Base-by-base conservation (phyloP, 2,888 invertebrate species). In the Noctua comes region DNA sequence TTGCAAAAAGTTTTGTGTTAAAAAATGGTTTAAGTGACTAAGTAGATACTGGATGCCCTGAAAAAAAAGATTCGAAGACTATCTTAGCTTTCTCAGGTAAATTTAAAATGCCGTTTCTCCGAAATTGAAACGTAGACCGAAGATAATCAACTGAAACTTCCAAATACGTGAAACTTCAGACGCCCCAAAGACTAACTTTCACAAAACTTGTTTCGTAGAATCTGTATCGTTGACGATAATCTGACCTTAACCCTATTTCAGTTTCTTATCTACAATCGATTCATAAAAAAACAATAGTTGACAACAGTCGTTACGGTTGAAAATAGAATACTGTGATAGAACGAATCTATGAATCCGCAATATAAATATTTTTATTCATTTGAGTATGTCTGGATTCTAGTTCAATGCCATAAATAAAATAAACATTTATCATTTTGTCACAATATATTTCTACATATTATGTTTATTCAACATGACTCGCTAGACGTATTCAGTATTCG, bases 381-480 rank as follows among this genome's bases (percentile, higher is more conserved):
- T 5, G 4, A 36, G 5, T 36, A 4, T 5, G 36, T 54, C n/a
- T 68, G 18, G 31, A 59, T 72, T 69, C 51, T 72, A 68, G 36
- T 51, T 6, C 72, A 78, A 46, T 27, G 51, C 69, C 66, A 83
- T 27, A 73, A 70, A 83, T 62, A 70, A 82, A 77, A 51, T 65
- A 65, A 68, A 68, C 48, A 65, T 68, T 36, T 48, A 48, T 77
- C 40, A 64, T 27, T 48, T 48, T 70, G 71, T 64, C 70, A 79
- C 73, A 70, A 79, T 81, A 40, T 71, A 13, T 57, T 62, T 18
- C 27, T 31, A 40, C 7, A 40, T 40, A 7, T 1, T 43, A 43
- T 75, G 75, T 69, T 83, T 79, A 83, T 72, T 72, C 71, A 83
- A 76, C 64, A 79, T 36, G 59, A 46, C 54, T 48, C 40, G 66